Percentiles rank a stretch among this genome's conserved stretches.
phyloP scores from a whole-genome alignment of 2,113 vertebrate species.

The Mellivora capensis region DNA sequence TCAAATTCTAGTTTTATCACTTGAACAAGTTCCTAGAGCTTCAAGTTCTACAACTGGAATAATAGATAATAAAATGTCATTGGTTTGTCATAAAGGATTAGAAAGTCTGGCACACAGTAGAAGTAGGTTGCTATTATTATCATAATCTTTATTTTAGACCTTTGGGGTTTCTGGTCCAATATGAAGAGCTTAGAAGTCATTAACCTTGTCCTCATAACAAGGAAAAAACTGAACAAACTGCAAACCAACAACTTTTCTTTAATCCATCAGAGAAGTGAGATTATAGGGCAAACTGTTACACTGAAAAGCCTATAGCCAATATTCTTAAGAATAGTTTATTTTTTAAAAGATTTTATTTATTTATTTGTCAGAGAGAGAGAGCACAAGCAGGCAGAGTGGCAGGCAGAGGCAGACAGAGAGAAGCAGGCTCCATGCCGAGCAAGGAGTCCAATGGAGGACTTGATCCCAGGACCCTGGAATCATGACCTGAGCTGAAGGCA shows the following conservation, averaged over 20 bases:
- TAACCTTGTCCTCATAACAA: neutral
- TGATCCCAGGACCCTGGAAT: too few species aligned
- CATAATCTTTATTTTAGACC: neutral
- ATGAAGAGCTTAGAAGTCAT: neutral
- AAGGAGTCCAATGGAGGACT: too few species aligned
- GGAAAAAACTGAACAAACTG: neutral
- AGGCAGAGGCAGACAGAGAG: too few species aligned
- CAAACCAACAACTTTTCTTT: neutral
- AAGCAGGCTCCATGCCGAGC: too few species aligned
- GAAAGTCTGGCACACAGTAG: neutral
- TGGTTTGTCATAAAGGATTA: neutral
- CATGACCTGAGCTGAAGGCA: too few species aligned
- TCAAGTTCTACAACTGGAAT: neutral
- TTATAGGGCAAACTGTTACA: neutral
- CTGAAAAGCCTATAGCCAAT: neutral
- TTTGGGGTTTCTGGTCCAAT: neutral
- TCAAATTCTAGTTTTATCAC: neutral
- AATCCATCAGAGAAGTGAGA: neutral
- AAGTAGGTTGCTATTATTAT: neutral
- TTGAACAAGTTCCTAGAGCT: neutral
- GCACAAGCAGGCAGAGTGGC: too few species aligned
- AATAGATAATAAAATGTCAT: neutral
- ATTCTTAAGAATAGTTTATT: neutral
- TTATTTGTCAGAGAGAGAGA: too few species aligned
- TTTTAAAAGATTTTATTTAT: too few species aligned